phyloP scores from a whole-genome alignment of 2,113 vertebrate species.

The Chloropsis cyanopogon region DNA sequence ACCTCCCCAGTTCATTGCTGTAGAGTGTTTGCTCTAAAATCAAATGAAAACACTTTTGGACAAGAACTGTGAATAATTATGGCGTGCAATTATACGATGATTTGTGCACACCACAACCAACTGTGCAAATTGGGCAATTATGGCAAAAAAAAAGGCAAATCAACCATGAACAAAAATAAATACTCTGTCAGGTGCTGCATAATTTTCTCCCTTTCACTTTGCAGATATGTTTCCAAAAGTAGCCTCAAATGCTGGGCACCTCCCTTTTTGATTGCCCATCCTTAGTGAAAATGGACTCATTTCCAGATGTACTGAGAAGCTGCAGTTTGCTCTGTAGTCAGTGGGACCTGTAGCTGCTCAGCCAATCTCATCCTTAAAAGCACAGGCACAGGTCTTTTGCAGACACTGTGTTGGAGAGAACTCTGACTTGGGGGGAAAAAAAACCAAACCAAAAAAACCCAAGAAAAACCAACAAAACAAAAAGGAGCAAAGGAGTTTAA shows the following conservation, averaged over 20 bases:
- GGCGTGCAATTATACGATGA: conserved; percentile 42
- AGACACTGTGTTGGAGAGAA: background rate
- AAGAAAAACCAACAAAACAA: background rate
- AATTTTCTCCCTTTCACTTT: conserved; percentile 45
- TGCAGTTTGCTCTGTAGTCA: background rate
- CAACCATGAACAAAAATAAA: conserved; percentile 51
- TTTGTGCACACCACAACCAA: conserved; percentile 54
- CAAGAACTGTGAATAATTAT: conserved; percentile 56
- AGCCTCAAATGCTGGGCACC: background rate
- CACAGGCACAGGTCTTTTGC: background rate
- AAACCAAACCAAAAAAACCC: background rate
- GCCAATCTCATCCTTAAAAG: background rate
- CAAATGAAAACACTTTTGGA: conserved; percentile 56
- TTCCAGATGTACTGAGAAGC: conserved; percentile 24
- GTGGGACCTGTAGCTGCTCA: background rate
- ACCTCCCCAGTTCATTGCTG: conserved; percentile 22
- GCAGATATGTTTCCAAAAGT: conserved; percentile 52
- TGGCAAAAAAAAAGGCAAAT: conserved; percentile 10
- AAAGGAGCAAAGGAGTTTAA: conserved; percentile 53
- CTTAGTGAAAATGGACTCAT: background rate
- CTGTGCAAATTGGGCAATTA: conserved; percentile 60
- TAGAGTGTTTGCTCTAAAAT: conserved; percentile 50
- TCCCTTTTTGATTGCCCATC: conserved; percentile 27
- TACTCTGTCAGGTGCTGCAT: conserved; percentile 46
- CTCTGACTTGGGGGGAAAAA: background rate